phyloP scores from a whole-genome alignment of 2,113 vertebrate genomes.

The Cyprinus carpio region DNA sequence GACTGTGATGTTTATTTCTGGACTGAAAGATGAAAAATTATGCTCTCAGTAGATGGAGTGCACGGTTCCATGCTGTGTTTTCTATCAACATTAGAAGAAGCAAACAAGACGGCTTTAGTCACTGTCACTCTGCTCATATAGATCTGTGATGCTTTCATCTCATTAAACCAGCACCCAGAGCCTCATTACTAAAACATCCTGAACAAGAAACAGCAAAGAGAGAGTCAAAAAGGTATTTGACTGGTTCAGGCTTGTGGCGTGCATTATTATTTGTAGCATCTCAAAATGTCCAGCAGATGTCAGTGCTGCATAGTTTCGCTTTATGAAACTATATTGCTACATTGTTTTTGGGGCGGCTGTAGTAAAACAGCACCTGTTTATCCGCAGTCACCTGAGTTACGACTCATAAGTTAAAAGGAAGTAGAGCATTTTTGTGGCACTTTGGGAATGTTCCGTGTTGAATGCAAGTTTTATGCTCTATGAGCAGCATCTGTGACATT shows the following conservation, averaged over 20 bases:
- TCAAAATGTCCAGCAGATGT: constrained; percentile 40
- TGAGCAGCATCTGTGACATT: too few relatives aligned
- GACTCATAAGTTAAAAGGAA: too few relatives aligned
- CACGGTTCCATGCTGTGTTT: constrained; percentile 23
- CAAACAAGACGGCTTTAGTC: constrained; percentile 22
- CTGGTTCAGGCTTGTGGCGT: background rate
- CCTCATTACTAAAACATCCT: constrained; percentile 1
- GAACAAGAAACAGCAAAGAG: constrained; percentile 10
- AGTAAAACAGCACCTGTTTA: background rate
- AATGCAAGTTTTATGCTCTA: background rate
- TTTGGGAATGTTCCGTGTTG: background rate
- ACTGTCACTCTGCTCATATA: background rate
- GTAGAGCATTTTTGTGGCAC: background rate
- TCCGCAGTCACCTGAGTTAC: background rate
- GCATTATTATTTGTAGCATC: background rate
- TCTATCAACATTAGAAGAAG: constrained; percentile 25
- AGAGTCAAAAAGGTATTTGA: background rate
- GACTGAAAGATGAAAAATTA: constrained; percentile 38
- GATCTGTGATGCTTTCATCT: constrained; percentile 9
- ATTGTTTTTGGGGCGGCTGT: background rate
- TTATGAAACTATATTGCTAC: background rate
- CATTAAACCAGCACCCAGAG: background rate
- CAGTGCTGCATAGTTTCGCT: background rate
- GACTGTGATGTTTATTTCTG: constrained; percentile 41
- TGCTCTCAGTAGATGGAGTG: constrained; percentile 37